A percentile compares a stretch with the other conserved stretches of the same genome.
phyloP scores from a whole-genome alignment of 2,797 vertebrate genomes.

The Smutsia gigantea region DNA sequence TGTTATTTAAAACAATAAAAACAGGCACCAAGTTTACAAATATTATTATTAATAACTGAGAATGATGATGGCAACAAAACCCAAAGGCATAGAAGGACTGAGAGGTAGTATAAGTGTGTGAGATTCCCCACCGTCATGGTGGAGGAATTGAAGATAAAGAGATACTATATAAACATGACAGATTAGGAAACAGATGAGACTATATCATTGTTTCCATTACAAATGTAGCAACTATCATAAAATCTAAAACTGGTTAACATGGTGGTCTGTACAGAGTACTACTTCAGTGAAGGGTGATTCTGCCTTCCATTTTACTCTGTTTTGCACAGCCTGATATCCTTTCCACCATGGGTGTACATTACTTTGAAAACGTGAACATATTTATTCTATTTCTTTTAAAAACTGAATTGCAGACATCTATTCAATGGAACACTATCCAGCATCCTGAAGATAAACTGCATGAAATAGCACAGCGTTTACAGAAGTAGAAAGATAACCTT shows the following conservation, averaged over 20 bases:
- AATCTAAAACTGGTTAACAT: neutral
- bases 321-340: neutral
- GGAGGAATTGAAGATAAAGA: neutral
- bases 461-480: neutral
- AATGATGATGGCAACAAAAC: neutral
- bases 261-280: neutral
- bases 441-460: neutral
- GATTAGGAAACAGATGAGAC: neutral
- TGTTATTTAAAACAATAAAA: conserved; percentile 13
- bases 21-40: neutral
- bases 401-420: neutral
- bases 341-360: neutral
- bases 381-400: neutral
- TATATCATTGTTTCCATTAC: neutral
- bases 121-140: neutral
- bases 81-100: neutral
- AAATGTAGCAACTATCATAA: neutral
- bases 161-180: neutral
- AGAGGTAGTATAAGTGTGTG: neutral
- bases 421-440: neutral
- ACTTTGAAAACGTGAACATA: neutral
- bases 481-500: neutral
- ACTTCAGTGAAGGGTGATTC: neutral
- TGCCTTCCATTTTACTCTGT: neutral
- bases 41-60: neutral